These are phyloP conservation scores for Thymelicus sylvestris DNA, from an alignment of 2,888 invertebrate species.

Conservation along the genomic window DNA sequence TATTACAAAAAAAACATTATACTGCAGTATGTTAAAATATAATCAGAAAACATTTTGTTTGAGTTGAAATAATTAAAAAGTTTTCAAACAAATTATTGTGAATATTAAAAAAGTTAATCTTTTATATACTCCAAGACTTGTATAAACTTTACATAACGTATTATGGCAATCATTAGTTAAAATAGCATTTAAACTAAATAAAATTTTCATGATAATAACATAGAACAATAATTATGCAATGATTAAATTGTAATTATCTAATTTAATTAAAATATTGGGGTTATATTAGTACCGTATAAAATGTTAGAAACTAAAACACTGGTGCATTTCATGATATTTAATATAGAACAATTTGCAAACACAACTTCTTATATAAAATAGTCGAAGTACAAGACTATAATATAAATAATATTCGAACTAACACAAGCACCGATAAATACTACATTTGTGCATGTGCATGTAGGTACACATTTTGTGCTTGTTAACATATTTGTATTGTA, in stretches of 20 bases:
- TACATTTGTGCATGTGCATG: no score
- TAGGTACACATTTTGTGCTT: constrained; percentile 17
- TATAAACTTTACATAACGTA: no score
- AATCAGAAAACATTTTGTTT: not conserved
- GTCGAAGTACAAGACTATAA: constrained; percentile 30
- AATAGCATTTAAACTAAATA: no score
- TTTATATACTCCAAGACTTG: no score
- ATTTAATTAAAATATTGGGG: not conserved
- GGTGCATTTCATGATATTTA: constrained; percentile 42
- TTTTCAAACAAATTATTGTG: no score
- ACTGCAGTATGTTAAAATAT: not conserved
- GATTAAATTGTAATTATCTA: no score
- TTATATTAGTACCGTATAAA: constrained; percentile 35
- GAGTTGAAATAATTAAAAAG: no score
- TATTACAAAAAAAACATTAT: not conserved
- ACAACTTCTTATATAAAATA: constrained; percentile 24
- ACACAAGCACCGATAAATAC: constrained; percentile 38
- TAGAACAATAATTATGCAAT: no score
- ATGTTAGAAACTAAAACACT: constrained; percentile 41
- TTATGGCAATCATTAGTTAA: no score
- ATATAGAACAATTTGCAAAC: constrained; percentile 36
- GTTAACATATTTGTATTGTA: not conserved
- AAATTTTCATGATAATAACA: no score
- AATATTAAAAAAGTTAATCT: no score
- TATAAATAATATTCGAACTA: constrained; percentile 39